Evolutionary conservation across 2,888 invertebrate species (phyloP).

Genomic region (Spisula subtruncata): DNA sequence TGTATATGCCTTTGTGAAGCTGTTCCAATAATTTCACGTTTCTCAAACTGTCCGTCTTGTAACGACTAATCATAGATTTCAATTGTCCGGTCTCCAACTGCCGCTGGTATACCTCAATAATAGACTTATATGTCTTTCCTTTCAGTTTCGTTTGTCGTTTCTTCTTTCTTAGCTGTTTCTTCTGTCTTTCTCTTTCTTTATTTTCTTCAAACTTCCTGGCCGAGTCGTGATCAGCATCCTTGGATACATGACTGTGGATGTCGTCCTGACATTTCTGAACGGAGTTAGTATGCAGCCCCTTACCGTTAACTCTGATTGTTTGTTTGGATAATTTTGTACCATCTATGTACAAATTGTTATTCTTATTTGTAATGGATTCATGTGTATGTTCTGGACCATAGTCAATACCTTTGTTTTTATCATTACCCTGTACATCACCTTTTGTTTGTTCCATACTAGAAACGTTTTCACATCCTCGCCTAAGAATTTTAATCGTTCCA

Average conservation of each 20-base stretch:
- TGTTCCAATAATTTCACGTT: conserved; percentile 44
- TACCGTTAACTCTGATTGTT: background rate
- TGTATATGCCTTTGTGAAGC: conserved; percentile 58
- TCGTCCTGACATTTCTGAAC: background rate
- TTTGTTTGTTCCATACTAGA: conserved; percentile 16
- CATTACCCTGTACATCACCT: background rate
- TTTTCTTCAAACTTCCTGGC: background rate
- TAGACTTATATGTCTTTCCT: conserved; percentile 34
- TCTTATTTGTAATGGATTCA: background rate
- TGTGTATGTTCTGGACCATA: background rate
- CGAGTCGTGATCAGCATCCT: background rate
- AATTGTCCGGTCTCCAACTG: conserved; percentile 56
- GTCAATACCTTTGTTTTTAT: conserved; percentile 20
- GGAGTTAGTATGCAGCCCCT: background rate
- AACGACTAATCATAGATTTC: conserved; percentile 58
- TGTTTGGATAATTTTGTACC: background rate
- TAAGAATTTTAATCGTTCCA: conserved; percentile 17
- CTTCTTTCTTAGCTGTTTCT: conserved; percentile 13
- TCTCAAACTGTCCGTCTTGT: conserved; percentile 61
- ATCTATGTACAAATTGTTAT: background rate
- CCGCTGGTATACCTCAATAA: conserved; percentile 53
- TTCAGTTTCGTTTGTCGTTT: conserved; percentile 44
- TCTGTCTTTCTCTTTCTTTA: conserved; percentile 27
- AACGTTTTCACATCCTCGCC: conserved; percentile 22
- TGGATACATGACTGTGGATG: background rate